Conservation (phyloP, 37 sponge, comb jelly and placozoan species). For the Axinella damicornis region DNA sequence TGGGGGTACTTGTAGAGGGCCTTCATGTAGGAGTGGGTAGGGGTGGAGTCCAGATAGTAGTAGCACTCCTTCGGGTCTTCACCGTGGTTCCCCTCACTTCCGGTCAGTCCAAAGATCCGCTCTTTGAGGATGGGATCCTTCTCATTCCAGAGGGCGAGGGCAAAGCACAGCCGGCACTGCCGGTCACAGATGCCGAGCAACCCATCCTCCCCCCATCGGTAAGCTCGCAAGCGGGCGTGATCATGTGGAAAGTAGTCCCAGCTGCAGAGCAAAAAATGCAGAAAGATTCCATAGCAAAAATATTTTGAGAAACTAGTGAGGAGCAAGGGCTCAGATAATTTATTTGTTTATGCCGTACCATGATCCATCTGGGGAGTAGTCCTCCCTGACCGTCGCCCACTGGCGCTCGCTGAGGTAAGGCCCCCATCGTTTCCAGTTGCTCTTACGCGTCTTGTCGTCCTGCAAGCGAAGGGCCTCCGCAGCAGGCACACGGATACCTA, state of each 20-base stretch:
- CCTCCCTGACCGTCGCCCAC: conserved; percentile 97
- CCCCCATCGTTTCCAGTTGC: conserved; percentile 98
- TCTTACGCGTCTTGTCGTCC: conserved; percentile 69
- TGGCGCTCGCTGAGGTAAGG: conserved; percentile 96
- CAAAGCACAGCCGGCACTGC: conserved; percentile 94
- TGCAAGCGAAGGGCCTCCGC: conserved; percentile 81
- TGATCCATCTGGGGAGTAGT: conserved; percentile 90
- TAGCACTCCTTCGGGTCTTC: conserved; percentile 97
- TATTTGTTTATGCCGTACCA: conserved; percentile 73
- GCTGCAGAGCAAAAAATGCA: conserved; percentile 46
- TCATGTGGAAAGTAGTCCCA: conserved; percentile 98
- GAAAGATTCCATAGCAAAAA: neutral
- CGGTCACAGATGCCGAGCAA: conserved; percentile 92
- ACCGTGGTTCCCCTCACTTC: conserved; percentile 94
- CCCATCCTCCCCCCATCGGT: conserved; percentile 98
- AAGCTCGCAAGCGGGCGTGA: conserved; percentile 92
- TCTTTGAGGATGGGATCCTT: conserved; percentile 96
- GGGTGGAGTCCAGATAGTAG: conserved; percentile 98
- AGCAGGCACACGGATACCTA: conserved; percentile 32
- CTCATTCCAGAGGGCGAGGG: conserved; percentile 90
- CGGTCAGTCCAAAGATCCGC: conserved; percentile 92
- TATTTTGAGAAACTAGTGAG: neutral
- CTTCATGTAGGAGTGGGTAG: conserved; percentile 96
- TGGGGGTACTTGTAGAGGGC: conserved; percentile 96
- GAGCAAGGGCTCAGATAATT: neutral